Conservation (phyloP, 2,888 invertebrate species). For the Herminia tarsipennalis region DNA sequence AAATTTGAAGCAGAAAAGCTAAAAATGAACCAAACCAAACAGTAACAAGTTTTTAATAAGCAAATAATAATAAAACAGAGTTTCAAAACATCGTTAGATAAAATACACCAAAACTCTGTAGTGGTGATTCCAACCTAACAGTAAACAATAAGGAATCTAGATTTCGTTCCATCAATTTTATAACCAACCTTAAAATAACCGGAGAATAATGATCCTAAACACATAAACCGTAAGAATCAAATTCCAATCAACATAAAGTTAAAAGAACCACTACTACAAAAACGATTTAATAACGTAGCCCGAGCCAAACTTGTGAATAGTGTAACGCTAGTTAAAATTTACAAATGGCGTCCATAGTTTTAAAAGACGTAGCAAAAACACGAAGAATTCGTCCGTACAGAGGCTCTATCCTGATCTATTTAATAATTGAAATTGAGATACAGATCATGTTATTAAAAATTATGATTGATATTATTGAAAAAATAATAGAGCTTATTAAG, state of each 20-base stretch:
- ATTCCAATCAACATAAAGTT: constrained; percentile 1
- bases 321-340: constrained; percentile 44
- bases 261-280: constrained; percentile 51
- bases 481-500: too few species aligned
- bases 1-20: too few species aligned
- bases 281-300: constrained; percentile 71
- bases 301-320: constrained; percentile 42
- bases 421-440: constrained; percentile 28
- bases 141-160: constrained; percentile 22
- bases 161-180: constrained; percentile 9
- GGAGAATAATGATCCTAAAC: not conserved
- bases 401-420: constrained; percentile 17
- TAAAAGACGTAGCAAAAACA: constrained; percentile 19
- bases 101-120: constrained; percentile 11
- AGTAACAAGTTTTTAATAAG: too few species aligned
- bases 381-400: constrained; percentile 23
- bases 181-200: not conserved
- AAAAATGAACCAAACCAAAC: too few species aligned
- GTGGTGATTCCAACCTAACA: constrained; percentile 16
- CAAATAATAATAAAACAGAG: too few species aligned
- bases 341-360: constrained; percentile 46
- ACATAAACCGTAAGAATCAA: not conserved
- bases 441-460: constrained; percentile 31
- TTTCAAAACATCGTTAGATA: not conserved
- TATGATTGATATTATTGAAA: constrained; percentile 15